These are phyloP conservation scores for Epizoanthus scotinus DNA, from an alignment of 92 coral and sea anemone genomes.

Conservation along the genomic window DNA sequence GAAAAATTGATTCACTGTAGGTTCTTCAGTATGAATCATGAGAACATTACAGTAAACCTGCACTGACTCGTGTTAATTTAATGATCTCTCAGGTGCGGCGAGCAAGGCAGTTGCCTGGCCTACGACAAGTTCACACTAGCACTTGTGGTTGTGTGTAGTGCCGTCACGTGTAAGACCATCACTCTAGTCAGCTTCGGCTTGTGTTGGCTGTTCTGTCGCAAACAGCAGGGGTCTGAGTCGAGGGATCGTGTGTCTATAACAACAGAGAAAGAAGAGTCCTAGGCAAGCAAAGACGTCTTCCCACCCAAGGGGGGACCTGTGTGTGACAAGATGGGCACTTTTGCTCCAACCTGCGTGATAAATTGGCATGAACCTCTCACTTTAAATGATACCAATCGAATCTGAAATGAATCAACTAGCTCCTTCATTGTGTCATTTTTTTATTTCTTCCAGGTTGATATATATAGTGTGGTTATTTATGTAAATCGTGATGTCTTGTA, in stretches of 20 bases:
- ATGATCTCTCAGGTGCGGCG: not conserved
- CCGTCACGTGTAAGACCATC: not conserved
- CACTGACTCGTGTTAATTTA: not conserved
- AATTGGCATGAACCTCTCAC: too few species aligned
- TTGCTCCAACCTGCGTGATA: too few species aligned
- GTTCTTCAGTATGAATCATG: too few species aligned
- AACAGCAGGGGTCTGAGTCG: not conserved
- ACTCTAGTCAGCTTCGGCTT: not conserved
- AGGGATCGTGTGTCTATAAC: not conserved
- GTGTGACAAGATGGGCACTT: too few species aligned
- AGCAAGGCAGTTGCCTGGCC: constrained; percentile 10
- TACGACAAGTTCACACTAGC: not conserved
- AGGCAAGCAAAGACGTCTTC: not conserved
- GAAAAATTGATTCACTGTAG: too few species aligned
- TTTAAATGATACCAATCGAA: too few species aligned
- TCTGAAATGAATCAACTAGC: too few species aligned
- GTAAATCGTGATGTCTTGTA: too few species aligned
- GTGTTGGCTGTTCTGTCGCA: constrained; percentile 4
- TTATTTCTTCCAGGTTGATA: too few species aligned
- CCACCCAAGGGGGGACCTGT: not conserved
- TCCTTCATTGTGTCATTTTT: too few species aligned
- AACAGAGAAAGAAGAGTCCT: not conserved
- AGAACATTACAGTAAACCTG: too few species aligned
- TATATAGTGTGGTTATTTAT: too few species aligned
- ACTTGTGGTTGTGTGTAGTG: not conserved